phyloP scores from a whole-genome alignment of 2,797 vertebrate genomes.

The Tachyglossus aculeatus region DNA sequence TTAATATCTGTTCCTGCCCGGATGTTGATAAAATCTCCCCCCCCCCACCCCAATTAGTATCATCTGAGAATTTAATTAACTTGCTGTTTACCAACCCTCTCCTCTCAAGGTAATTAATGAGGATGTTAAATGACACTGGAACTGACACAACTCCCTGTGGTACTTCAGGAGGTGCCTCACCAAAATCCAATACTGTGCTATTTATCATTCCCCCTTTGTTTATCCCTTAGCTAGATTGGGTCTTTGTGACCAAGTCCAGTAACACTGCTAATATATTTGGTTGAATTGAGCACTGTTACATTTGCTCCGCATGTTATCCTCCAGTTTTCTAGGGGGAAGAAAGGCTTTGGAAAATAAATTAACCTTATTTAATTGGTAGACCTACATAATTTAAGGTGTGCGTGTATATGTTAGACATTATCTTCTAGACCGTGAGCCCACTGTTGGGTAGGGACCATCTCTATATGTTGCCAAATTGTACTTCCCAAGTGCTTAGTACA shows the following conservation, averaged over 20 bases:
- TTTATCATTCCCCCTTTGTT: conserved; percentile 6
- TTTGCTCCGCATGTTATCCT: conserved; percentile 4
- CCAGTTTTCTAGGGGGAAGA: too few relatives aligned
- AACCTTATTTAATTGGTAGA: too few relatives aligned
- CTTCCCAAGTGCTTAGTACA: too few relatives aligned
- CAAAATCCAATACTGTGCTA: background rate
- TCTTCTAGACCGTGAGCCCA: too few relatives aligned
- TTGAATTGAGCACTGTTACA: background rate
- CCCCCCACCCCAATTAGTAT: conserved; percentile 74
- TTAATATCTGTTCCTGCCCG: conserved; percentile 65
- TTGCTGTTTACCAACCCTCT: conserved; percentile 72
- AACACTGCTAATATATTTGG: background rate
- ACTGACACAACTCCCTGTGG: conserved; percentile 54
- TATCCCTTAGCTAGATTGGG: background rate
- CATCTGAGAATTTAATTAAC: conserved; percentile 76
- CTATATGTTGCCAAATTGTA: too few relatives aligned
- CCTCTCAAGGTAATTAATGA: conserved; percentile 75
- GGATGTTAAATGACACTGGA: conserved; percentile 71
- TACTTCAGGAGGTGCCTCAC: conserved; percentile 55
- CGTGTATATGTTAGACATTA: too few relatives aligned
- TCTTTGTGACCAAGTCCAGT: background rate
- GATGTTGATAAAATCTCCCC: conserved; percentile 66
- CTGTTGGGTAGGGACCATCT: too few relatives aligned
- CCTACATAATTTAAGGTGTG: too few relatives aligned
- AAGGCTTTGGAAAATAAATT: conserved; percentile 55